phyloP scores from a whole-genome alignment of 2,113 vertebrate genomes.

The Mungos mungo region DNA sequence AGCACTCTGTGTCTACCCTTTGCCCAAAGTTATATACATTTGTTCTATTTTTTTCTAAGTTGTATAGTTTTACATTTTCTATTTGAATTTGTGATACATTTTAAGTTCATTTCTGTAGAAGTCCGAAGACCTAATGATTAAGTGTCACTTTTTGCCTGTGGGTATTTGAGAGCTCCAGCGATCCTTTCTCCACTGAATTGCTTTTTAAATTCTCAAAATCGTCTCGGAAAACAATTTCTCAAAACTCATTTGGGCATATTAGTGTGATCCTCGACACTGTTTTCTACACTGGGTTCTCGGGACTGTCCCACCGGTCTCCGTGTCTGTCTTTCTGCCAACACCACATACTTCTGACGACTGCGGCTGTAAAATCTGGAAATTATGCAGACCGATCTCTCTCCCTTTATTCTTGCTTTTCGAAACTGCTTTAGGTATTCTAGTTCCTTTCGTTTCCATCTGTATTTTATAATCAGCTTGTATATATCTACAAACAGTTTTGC shows the following conservation, averaged over 20 bases:
- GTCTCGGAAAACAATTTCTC: neutral
- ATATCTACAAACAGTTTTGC: neutral
- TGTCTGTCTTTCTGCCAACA: neutral
- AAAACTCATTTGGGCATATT: neutral
- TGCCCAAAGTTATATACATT: neutral
- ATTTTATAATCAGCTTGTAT: neutral
- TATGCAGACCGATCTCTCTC: neutral
- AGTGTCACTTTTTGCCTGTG: neutral
- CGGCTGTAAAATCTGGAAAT: neutral
- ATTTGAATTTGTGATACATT: neutral
- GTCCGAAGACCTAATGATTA: neutral
- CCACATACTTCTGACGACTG: neutral
- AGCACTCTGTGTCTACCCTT: neutral
- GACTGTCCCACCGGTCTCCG: neutral
- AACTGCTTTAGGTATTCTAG: neutral
- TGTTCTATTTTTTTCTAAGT: neutral
- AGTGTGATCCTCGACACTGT: neutral
- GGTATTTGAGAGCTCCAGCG: neutral
- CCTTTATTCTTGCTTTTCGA: conserved; percentile 10
- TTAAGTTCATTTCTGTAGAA: neutral
- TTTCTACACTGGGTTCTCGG: neutral
- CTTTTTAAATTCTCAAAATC: conserved; percentile 26
- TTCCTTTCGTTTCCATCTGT: neutral
- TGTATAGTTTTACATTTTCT: neutral
- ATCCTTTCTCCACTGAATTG: neutral